Conservation (phyloP, 2,113 vertebrate genomes). For the Myiozetetes cayanensis region DNA sequence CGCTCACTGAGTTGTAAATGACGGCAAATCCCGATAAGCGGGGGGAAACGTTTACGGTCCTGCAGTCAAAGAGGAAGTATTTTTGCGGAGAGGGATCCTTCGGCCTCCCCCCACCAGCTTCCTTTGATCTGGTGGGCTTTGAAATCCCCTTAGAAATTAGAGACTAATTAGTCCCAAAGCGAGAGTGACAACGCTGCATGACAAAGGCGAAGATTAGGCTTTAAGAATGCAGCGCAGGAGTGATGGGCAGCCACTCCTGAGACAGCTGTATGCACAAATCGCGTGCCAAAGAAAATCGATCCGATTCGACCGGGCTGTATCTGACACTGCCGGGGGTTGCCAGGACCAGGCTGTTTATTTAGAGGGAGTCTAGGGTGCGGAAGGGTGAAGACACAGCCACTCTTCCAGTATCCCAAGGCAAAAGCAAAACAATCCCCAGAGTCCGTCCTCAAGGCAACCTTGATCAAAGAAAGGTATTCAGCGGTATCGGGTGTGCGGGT, state of each 20-base stretch:
- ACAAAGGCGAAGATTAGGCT: neutral
- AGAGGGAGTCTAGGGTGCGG: neutral
- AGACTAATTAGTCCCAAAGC: neutral
- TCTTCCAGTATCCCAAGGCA: neutral
- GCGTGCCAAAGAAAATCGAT: neutral
- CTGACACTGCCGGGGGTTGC: too few species aligned
- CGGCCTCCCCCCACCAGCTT: neutral
- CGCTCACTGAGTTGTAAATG: fast-evolving
- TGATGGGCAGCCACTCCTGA: neutral
- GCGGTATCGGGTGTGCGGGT: neutral
- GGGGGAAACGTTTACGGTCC: neutral
- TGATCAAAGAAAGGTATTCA: neutral
- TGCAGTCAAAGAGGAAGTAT: neutral
- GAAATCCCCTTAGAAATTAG: neutral
- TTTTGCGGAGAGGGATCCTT: neutral
- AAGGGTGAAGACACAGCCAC: neutral
- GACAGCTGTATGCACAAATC: neutral
- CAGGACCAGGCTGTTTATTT: neutral
- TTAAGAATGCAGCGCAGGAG: neutral
- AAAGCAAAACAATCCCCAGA: neutral
- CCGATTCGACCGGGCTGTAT: neutral
- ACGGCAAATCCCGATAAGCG: neutral
- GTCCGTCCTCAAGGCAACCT: neutral
- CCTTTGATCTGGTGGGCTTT: conserved; percentile 7
- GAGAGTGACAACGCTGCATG: neutral